These are phyloP conservation scores for Amiota minor DNA, from an alignment of 2,888 invertebrate genomes.

Conservation along the genomic window DNA sequence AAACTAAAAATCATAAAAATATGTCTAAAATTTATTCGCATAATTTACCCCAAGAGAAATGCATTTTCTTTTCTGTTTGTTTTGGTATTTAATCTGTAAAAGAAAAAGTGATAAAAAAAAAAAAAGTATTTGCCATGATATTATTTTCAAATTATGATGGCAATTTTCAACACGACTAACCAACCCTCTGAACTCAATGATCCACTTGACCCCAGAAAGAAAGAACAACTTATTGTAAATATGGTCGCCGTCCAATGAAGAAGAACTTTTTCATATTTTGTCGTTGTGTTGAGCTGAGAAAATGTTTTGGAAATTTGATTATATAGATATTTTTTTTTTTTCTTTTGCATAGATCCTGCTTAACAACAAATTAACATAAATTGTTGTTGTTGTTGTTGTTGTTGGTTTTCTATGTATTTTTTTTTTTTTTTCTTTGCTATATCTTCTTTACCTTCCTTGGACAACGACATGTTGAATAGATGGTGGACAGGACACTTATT, in stretches of 20 bases:
- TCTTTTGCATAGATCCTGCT: constrained; percentile 44
- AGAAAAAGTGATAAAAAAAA: constrained; percentile 32
- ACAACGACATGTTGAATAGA: too few species aligned
- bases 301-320: constrained; percentile 58
- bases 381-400: constrained; percentile 45
- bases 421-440: neutral
- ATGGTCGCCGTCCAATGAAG: constrained; percentile 2
- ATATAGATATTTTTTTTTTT: constrained; percentile 61
- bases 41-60: constrained; percentile 49
- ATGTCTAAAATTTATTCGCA: constrained; percentile 9
- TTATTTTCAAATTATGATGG: constrained; percentile 66
- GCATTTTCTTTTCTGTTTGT: constrained; percentile 38
- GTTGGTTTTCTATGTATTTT: constrained; percentile 23
- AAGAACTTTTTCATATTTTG: constrained; percentile 21
- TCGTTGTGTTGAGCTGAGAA: constrained; percentile 1
- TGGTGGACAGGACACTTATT: neutral
- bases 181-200: neutral
- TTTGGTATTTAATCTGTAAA: constrained; percentile 34
- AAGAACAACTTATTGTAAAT: neutral
- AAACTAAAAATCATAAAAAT: neutral
- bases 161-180: constrained; percentile 46
- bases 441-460: too few species aligned
- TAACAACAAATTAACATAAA: constrained; percentile 55
- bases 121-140: constrained; percentile 44
- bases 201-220: too few species aligned